phyloP scores from a whole-genome alignment of 2,797 vertebrate species.

The Platalea minor region DNA sequence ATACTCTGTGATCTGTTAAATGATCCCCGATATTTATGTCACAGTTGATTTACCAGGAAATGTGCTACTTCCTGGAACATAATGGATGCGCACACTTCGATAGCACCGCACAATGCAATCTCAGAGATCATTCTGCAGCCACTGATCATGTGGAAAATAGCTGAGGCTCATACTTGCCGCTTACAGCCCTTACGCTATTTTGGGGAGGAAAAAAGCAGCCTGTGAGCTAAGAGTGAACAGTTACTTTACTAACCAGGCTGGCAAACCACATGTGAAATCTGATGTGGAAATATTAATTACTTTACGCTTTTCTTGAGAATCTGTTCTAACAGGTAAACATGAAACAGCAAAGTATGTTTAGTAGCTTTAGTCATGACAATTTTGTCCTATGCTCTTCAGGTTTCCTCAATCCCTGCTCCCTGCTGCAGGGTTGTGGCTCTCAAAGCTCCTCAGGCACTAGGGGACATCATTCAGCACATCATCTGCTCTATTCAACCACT shows the following conservation, averaged over 20 bases:
- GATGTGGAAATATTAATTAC: not conserved
- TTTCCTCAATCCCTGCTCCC: not conserved
- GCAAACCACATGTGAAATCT: not conserved
- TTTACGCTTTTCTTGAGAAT: not conserved
- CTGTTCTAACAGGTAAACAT: not conserved
- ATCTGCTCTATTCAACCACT: not conserved
- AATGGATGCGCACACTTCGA: conserved; percentile 51
- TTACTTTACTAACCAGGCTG: not conserved
- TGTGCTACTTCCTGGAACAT: conserved; percentile 63
- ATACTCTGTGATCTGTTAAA: conserved; percentile 68
- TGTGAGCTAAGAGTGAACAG: not conserved
- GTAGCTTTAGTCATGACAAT: not conserved
- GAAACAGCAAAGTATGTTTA: not conserved
- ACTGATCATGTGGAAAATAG: conserved; percentile 18
- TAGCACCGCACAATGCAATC: conserved; percentile 40
- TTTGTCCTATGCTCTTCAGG: not conserved
- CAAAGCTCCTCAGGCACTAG: not conserved
- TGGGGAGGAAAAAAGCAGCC: not conserved
- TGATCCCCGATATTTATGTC: conserved; percentile 70
- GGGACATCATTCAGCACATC: not conserved
- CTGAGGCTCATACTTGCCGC: not conserved
- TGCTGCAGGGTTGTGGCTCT: not conserved
- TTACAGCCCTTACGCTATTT: not conserved
- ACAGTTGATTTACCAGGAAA: conserved; percentile 73
- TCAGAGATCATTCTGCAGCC: conserved; percentile 53